Evolutionary conservation across 92 coral and sea anemone species (phyloP).

Genomic region (Actinostola sp.): DNA sequence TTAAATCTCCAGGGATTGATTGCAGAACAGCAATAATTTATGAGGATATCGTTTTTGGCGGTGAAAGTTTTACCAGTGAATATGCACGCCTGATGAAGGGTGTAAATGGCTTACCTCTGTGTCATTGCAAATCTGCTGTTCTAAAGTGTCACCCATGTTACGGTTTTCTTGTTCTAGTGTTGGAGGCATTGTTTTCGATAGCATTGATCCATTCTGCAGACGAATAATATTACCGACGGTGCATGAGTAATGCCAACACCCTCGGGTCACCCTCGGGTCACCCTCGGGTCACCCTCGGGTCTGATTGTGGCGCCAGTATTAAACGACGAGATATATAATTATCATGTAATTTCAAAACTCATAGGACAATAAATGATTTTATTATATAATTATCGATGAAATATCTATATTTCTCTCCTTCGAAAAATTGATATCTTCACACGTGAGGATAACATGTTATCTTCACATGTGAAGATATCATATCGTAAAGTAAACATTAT

Average conservation of each 20-base stretch:
- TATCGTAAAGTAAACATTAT: too few species aligned
- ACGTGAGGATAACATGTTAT: too few species aligned
- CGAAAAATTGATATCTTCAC: too few species aligned
- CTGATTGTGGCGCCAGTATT: too few species aligned
- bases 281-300: neutral
- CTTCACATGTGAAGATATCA: too few species aligned
- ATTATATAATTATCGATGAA: too few species aligned
- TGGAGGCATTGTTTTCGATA: constrained; percentile 1
- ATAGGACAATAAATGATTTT: too few species aligned
- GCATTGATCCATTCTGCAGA: neutral
- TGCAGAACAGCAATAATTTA: neutral
- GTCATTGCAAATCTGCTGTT: neutral
- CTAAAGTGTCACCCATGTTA: neutral
- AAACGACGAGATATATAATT: too few species aligned
- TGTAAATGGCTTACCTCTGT: neutral
- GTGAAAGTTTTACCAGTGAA: too few species aligned
- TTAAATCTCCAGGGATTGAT: neutral
- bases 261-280: neutral
- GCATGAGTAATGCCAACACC: neutral
- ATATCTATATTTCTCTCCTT: too few species aligned
- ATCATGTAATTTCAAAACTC: too few species aligned
- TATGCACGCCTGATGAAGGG: neutral
- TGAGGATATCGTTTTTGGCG: too few species aligned
- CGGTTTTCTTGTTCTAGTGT: constrained; percentile 9
- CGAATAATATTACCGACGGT: neutral